Evolutionary conservation across 1,140 invertebrate genomes (phyloP).

Genomic region (Drosophila teissieri): DNA sequence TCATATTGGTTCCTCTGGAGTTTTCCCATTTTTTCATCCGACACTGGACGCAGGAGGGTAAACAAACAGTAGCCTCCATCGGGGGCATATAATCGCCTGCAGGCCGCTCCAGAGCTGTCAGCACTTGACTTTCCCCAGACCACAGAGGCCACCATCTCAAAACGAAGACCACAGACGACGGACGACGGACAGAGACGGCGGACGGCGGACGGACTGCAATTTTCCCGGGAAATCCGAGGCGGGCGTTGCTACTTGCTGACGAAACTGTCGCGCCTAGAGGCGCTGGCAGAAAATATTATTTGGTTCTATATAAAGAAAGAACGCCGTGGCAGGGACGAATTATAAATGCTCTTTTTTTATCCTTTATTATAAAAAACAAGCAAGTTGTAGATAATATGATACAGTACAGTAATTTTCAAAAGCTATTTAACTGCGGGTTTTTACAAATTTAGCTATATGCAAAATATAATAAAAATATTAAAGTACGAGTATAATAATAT

Average conservation of each 20-base stretch:
- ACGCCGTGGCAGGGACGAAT: neutral
- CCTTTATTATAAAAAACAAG: neutral
- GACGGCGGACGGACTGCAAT: constrained; percentile 29
- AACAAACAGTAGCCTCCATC: constrained; percentile 70
- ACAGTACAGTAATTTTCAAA: no score
- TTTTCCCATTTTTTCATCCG: constrained; percentile 17
- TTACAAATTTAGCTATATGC: no score
- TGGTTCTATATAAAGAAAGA: neutral
- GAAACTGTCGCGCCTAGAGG: constrained; percentile 67
- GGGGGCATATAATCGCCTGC: constrained; percentile 63
- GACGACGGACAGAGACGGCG: neutral
- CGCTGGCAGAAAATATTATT: constrained; percentile 52
- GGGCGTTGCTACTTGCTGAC: constrained; percentile 57
- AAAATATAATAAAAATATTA: no score
- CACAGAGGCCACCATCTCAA: neutral
- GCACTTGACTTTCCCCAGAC: constrained; percentile 61
- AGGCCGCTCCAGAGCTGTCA: constrained; percentile 69
- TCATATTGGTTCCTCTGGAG: constrained; percentile 16
- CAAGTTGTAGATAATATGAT: no score
- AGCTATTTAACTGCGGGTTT: no score
- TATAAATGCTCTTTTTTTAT: constrained; percentile 20
- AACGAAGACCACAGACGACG: constrained; percentile 15
- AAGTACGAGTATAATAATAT: no score
- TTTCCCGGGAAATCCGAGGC: constrained; percentile 65
- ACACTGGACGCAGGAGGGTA: constrained; percentile 75